phyloP scores from a whole-genome alignment of 1,140 invertebrate species.

The Choristoneura fumiferana region DNA sequence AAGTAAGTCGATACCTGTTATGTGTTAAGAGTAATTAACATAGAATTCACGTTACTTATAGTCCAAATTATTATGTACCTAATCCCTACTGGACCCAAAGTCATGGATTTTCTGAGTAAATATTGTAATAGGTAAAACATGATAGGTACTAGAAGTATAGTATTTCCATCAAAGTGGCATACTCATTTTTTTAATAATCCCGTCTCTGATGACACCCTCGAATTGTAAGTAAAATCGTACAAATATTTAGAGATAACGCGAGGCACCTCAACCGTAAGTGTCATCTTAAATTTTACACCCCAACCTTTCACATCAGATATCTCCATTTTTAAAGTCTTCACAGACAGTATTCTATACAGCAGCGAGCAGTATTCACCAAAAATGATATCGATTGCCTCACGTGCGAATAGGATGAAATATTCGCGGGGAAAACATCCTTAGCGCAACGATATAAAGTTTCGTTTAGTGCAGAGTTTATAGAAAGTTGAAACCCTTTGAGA shows the following conservation, averaged over 20 bases:
- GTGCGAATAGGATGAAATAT: neutral
- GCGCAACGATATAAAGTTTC: neutral
- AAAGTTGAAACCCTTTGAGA: slow-evolving; percentile 66
- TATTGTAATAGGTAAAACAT: no score
- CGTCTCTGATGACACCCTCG: neutral
- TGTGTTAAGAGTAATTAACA: no score
- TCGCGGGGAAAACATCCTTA: slow-evolving; percentile 2
- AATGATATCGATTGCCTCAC: slow-evolving; percentile 36
- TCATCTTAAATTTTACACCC: slow-evolving; percentile 15
- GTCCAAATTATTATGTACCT: no score
- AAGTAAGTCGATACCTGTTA: no score
- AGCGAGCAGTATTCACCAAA: slow-evolving; percentile 23
- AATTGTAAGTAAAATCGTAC: neutral
- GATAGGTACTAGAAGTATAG: no score
- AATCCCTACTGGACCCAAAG: no score
- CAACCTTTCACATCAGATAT: slow-evolving; percentile 1
- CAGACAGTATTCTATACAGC: slow-evolving; percentile 26
- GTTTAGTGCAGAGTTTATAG: neutral
- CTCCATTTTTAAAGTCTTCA: slow-evolving; percentile 23
- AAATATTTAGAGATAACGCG: slow-evolving; percentile 1
- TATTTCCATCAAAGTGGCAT: no score
- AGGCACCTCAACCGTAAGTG: neutral
- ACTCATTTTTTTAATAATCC: no score
- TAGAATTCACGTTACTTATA: no score
- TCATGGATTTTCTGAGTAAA: no score